Conservation (phyloP, 2,113 vertebrate species). For the Trachemys scripta region DNA sequence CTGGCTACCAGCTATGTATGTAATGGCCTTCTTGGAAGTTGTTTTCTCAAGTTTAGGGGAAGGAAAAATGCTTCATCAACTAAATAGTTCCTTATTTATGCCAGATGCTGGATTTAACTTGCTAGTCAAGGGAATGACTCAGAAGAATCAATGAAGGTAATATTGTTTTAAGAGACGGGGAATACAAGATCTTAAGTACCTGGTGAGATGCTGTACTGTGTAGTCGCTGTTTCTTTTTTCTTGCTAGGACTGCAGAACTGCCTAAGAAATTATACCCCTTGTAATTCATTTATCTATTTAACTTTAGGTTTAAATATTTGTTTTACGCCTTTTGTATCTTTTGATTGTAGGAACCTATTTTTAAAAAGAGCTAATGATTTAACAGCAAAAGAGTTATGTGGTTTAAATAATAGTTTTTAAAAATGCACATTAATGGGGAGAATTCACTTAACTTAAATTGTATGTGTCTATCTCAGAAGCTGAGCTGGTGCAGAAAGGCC, state of each 20-base stretch:
- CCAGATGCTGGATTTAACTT: not conserved
- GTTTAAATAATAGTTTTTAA: not conserved
- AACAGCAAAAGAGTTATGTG: not conserved
- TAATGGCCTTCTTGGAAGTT: not conserved
- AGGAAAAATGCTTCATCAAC: not conserved
- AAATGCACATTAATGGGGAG: not conserved
- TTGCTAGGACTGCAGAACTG: not conserved
- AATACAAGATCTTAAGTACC: not conserved
- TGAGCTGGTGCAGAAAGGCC: slow-evolving; percentile 41
- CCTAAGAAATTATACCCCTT: not conserved
- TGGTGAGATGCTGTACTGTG: not conserved
- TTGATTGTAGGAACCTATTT: not conserved
- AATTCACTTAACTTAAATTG: not conserved
- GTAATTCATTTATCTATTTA: not conserved
- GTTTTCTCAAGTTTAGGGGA: not conserved
- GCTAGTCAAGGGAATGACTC: not conserved
- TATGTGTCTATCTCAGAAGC: not conserved
- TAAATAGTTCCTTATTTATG: not conserved
- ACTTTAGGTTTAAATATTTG: not conserved
- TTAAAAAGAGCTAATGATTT: not conserved
- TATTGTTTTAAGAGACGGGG: not conserved
- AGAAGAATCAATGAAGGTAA: not conserved
- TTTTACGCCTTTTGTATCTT: not conserved
- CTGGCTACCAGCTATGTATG: not conserved
- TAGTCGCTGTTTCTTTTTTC: not conserved